Evolutionary conservation across 2,888 invertebrate species (phyloP), one percentile per base, ranked within the genome.

Genomic region (Caenorhabditis sulstoni): DNA sequence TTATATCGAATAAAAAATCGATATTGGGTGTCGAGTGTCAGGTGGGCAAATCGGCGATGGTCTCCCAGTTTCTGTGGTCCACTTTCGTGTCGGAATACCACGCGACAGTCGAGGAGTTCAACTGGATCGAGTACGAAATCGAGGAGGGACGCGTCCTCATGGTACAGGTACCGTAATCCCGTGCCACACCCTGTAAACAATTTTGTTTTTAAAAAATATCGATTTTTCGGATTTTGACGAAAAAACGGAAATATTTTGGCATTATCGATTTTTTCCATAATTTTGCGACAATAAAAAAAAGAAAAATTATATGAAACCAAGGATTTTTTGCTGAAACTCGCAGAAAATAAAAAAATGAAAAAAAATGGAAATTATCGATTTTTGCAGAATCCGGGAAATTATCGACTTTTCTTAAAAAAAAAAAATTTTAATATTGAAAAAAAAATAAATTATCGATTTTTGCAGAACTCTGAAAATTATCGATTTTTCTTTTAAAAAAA

Each of bases 61-160:
- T 89, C 16, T 86, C 85, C 11, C 89, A 89, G 55, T 89, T 88
- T 67, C 70, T 89, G n/a, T 89, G 88, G 88, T 82, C 84, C 22
- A 81, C 76, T 37, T 89, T 87, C 68, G 70, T 89, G 12, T 57
- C 61, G 35, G 87, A 88, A 11, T 90, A 90, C 77, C 73, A 78
- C n/a, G 86, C 90, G 7, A 90, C 90, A 0, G 87, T 90, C 1
- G 90, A 90, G 71, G 90, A 90, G 59, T 90, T 90, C 76, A 87
- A 90, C 75, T 90, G 90, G 90, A 84, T 90, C 50, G 90, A 90
- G 71, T 90, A 90, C 77, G 90, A 87, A 29, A 55, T 80, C 9
- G 81, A 80, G 20, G 77, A 81, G 47, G 81, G 77, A 14, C 29
- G 64, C 11, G 64, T 68, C 23, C 58, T 85, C 1, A 82, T 81